Conservation (phyloP, 1,140 invertebrate species). For the Aleiodes sp. region DNA sequence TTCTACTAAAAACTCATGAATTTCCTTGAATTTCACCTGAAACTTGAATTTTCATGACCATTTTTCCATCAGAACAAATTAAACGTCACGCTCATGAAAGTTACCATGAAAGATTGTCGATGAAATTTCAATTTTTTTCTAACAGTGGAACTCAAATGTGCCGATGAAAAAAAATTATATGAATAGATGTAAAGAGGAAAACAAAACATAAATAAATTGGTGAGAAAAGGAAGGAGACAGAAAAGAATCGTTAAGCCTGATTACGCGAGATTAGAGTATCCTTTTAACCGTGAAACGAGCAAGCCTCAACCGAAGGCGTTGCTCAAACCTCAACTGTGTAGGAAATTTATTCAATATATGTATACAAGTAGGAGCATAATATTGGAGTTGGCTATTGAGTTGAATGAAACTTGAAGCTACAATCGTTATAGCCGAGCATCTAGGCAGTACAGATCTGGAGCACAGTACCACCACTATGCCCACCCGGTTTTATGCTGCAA, state of each 20-base stretch:
- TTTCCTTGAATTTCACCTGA: no score
- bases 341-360: neutral
- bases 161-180: neutral
- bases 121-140: no score
- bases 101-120: no score
- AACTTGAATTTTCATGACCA: no score
- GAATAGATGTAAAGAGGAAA: neutral
- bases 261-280: constrained; percentile 17
- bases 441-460: neutral
- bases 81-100: no score
- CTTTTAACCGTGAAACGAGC: constrained; percentile 18
- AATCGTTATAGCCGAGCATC: neutral
- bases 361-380: neutral
- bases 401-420: neutral
- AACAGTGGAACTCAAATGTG: neutral
- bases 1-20: no score
- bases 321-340: neutral
- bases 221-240: neutral
- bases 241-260: constrained; percentile 20
- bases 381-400: neutral
- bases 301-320: neutral
- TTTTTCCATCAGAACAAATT: no score
- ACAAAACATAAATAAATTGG: no score
- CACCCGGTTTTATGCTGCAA: neutral
- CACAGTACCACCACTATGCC: constrained; percentile 4